Base-by-base conservation (phyloP, 2,797 vertebrate genomes). In the Emydoidea blandingii region DNA sequence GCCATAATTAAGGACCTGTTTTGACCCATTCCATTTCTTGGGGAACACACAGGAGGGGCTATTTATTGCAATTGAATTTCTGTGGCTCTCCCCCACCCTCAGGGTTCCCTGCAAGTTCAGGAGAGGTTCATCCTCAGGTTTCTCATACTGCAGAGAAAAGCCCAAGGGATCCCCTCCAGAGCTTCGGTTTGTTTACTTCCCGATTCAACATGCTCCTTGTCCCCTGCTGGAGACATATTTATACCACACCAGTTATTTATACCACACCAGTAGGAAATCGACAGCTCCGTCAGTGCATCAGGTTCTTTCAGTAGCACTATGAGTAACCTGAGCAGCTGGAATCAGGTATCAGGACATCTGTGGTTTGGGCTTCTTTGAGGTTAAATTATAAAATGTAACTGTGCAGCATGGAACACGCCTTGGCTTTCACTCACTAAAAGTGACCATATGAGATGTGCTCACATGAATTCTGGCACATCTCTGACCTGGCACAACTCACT, bases 141-240 rank as follows among this genome's bases (percentile, higher is more conserved):
- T 52, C 47, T 37, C 74, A 44, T 83, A 81, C 57, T 59, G 85
- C 79, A 68, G 19, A 65, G 68, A 74, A 88, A 82, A 91, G 79
- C 85, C 68, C 44, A 49, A 34, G 72, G 54, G 37, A 49, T 53
- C 23, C 19, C 83, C 92, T 62, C 21, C 87, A 91, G 82, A 82
- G 56, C 79, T 79, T 34, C 79, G 8, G 89, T 90, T 37, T 1
- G 53, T 49, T 91, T 81, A 81, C 56, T 12, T 56, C 79, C 50
- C 2, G 8, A 23, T 34, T 37, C 31, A 37, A 74, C 78, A 3
- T 4, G 5, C 0, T 0, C 93, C 90, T 74, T 94, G 52, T 92
- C 85, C 72, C 91, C 81, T 89, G 72, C 84, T 92, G 87, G 41
- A 90, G 29, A 8, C 79, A 6, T 50, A 81, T 37, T 81, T 82